These are phyloP conservation scores for Piezodorus guildinii DNA, from an alignment of 1,140 invertebrate genomes.

Conservation along the genomic window DNA sequence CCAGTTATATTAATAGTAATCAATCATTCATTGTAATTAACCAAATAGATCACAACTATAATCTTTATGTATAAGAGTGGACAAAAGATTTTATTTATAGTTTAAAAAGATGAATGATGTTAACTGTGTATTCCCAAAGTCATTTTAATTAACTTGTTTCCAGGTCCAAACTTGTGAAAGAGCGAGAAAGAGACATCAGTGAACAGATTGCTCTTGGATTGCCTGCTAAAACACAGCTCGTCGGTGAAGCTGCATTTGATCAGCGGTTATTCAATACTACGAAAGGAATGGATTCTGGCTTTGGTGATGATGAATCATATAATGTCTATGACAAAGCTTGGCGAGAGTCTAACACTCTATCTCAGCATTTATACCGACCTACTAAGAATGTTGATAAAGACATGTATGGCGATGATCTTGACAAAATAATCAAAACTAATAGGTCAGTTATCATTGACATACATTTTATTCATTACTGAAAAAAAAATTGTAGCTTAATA, in stretches of 20 bases:
- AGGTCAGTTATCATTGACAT: constrained; percentile 40
- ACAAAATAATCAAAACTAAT: constrained; percentile 77
- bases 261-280: constrained; percentile 90
- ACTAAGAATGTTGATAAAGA: constrained; percentile 81
- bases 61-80: too few relatives aligned
- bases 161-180: constrained; percentile 71
- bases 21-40: too few relatives aligned
- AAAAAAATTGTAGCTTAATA: not conserved
- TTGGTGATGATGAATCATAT: constrained; percentile 95
- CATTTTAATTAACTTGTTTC: constrained; percentile 24
- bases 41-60: too few relatives aligned
- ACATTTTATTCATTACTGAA: not conserved
- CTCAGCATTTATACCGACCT: constrained; percentile 85
- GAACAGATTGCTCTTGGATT: constrained; percentile 96
- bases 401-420: constrained; percentile 78
- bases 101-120: not conserved
- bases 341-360: constrained; percentile 70
- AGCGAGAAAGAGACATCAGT: constrained; percentile 92
- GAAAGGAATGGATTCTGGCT: constrained; percentile 93
- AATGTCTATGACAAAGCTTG: constrained; percentile 96
- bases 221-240: constrained; percentile 65
- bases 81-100: not conserved
- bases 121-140: not conserved
- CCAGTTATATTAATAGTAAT: too few relatives aligned
- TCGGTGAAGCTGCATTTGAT: constrained; percentile 85